Evolutionary conservation across 2,888 invertebrate genomes (phyloP).

Genomic region (Thecophora atra): DNA sequence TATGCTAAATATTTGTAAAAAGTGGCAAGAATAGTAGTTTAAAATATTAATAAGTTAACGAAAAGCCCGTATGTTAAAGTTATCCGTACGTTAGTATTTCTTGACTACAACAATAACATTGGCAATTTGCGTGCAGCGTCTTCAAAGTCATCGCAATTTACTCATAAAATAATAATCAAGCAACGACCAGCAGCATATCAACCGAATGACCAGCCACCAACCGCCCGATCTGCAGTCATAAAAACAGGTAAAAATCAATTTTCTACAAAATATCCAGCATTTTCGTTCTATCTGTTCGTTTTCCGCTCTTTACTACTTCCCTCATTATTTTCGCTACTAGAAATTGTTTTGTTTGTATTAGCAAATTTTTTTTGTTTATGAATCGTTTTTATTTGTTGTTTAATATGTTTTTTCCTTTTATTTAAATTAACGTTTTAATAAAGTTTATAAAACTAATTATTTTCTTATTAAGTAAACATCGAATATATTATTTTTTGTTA

Average conservation of each 20-base stretch:
- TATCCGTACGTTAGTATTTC: neutral
- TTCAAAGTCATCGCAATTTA: neutral
- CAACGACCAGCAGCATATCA: neutral
- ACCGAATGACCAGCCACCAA: slow-evolving; percentile 3
- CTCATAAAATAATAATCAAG: neutral
- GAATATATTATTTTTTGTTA: too few relatives aligned
- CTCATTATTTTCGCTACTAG: neutral
- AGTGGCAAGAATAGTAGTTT: neutral
- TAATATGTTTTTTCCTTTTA: too few relatives aligned
- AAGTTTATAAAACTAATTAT: too few relatives aligned
- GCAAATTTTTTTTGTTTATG: too few relatives aligned
- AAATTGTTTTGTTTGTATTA: neutral
- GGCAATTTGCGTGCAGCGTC: neutral
- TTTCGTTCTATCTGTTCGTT: slow-evolving; percentile 9
- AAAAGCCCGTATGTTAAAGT: neutral
- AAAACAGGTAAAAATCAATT: slow-evolving; percentile 29
- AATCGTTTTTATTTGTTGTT: too few relatives aligned
- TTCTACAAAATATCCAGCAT: neutral
- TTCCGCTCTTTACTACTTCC: slow-evolving; percentile 18
- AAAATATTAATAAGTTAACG: slow-evolving; percentile 6
- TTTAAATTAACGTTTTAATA: too few relatives aligned
- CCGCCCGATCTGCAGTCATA: slow-evolving; percentile 1
- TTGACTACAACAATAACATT: slow-evolving; percentile 1
- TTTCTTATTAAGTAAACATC: too few relatives aligned
- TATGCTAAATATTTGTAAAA: slow-evolving; percentile 7